phyloP scores from a whole-genome alignment of 2,113 vertebrate genomes.

The Platycercus adscitus region DNA sequence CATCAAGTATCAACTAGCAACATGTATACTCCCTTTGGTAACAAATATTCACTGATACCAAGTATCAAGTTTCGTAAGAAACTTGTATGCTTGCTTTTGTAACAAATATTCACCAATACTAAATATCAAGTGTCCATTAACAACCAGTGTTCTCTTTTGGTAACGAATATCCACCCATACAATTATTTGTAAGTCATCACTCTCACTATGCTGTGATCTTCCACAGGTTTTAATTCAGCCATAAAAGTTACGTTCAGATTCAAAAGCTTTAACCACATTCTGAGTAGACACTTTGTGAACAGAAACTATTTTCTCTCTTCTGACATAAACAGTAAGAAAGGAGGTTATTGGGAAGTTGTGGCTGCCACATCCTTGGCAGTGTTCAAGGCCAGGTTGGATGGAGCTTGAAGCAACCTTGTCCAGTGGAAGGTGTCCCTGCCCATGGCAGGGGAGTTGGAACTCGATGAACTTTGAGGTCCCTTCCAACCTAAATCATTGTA shows the following conservation, averaged over 20 bases:
- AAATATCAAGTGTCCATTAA: not conserved
- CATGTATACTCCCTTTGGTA: not conserved
- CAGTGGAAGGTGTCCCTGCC: not conserved
- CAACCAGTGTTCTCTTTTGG: not conserved
- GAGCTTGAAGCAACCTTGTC: not conserved
- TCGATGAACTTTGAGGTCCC: not conserved
- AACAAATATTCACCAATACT: not conserved
- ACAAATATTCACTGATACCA: not conserved
- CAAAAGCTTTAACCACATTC: not conserved
- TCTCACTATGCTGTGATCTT: not conserved
- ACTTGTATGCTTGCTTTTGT: not conserved
- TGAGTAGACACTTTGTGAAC: not conserved
- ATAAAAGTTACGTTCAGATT: not conserved
- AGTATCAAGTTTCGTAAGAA: not conserved
- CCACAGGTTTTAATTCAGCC: not conserved
- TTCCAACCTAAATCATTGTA: not conserved
- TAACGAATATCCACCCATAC: not conserved
- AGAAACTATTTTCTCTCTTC: not conserved
- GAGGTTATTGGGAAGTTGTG: not conserved
- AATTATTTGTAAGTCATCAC: not conserved
- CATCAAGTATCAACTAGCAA: not conserved
- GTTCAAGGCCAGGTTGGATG: not conserved
- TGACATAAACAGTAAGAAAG: not conserved
- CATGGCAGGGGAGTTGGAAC: not conserved
- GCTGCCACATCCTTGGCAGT: not conserved